Evolutionary conservation across 2,888 invertebrate species (phyloP), one percentile per base, ranked within the genome.

Genomic region (Leucophenga montana): DNA sequence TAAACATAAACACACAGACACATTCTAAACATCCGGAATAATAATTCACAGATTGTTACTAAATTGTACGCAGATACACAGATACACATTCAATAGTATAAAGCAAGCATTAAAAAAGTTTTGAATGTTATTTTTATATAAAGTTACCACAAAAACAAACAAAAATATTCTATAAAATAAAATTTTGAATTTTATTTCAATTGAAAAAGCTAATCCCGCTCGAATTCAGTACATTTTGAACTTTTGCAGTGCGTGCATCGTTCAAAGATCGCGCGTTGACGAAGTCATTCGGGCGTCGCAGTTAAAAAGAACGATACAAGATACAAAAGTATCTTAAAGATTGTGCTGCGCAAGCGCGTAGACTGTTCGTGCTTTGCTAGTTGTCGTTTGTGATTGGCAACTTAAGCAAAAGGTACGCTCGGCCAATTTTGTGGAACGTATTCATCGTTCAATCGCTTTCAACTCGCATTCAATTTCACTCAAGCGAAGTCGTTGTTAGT

Each of bases 141-240:
- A 64, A 33, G 54, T 50, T 27, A 65, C 18, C 46, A 50, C 61
- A 57, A 59, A 73, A 75, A 75, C 67, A 57, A 56, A 54, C 39
- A 20, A 46, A 62, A 46, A 22, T 20, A 48, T 48, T 5, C 8
- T 1, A 48, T 22, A 64, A 22, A 64, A 11, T 62, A 56, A 53
- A 54, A 75, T 11, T 39, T 39, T 5, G 8, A 39, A 39, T 39
- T 39, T 39, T 11, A 39, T 11, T 39, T 39, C 1, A 3, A 39
- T 39, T 39, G 39, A 39, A 64, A 56, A 67, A 70, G 70, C 54
- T 69, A 79, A 80, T 75, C 82, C 83, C 84, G 80, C 82, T 82
- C 75, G 73, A 72, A 74, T 70, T 71, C 71, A 70, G 73, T 78
- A 75, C 69, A 69, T 67, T 71, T 16, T 64, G 54, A 39, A 56